Evolutionary conservation across 2,888 invertebrate genomes (phyloP).

Genomic region (Cheilosia scutellata): DNA sequence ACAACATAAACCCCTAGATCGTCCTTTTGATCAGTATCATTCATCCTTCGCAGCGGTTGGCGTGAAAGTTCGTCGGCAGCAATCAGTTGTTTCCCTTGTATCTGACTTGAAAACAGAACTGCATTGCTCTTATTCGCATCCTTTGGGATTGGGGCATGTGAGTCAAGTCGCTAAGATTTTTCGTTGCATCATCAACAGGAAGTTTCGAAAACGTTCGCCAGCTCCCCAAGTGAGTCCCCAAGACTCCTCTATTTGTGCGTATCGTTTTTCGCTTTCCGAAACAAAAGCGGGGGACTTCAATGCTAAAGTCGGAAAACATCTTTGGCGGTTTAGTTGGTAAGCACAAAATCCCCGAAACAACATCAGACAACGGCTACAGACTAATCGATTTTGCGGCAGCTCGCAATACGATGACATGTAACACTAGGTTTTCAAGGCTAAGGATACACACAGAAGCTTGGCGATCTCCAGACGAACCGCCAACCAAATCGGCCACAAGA

Average conservation of each 20-base stretch:
- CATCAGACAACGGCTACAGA: too few species aligned
- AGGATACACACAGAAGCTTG: too few species aligned
- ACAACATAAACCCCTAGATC: slow-evolving; percentile 31
- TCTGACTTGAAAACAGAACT: slow-evolving; percentile 25
- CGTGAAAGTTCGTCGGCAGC: slow-evolving; percentile 31
- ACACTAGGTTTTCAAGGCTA: too few species aligned
- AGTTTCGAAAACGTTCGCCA: too few species aligned
- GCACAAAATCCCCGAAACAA: too few species aligned
- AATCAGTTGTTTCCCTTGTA: slow-evolving; percentile 33
- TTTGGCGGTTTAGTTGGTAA: too few species aligned
- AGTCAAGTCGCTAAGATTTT: slow-evolving; percentile 23
- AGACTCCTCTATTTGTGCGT: slow-evolving; percentile 77
- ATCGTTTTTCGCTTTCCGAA: slow-evolving; percentile 79
- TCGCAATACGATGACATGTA: too few species aligned
- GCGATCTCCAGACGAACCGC: too few species aligned
- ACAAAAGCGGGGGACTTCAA: slow-evolving; percentile 44
- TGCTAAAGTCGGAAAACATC: too few species aligned
- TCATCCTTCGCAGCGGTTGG: slow-evolving; percentile 19
- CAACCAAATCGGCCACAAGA: too few species aligned
- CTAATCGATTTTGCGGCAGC: too few species aligned
- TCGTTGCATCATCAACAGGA: slow-evolving; percentile 79
- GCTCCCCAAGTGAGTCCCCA: too few species aligned
- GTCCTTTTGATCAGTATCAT: slow-evolving; percentile 27
- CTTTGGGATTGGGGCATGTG: slow-evolving; percentile 1
- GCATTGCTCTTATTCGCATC: slow-evolving; percentile 31